Evolutionary conservation across 2,113 vertebrate genomes (phyloP), one percentile per base, ranked within the genome.

Genomic region (Panurus biarmicus): DNA sequence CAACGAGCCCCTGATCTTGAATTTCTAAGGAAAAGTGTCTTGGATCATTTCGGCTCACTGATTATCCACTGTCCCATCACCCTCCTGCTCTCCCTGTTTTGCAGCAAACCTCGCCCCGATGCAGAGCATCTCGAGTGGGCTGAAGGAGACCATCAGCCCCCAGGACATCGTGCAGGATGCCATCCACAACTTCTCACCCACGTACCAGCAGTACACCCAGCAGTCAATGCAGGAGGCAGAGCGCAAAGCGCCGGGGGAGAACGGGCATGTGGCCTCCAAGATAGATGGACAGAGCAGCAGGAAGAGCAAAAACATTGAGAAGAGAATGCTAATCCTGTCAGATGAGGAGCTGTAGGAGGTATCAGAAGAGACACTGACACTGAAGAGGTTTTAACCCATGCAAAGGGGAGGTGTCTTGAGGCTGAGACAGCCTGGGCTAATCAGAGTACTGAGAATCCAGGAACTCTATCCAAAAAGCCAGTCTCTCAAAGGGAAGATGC

Each of bases 121-220:
- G 98, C 99, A 99, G 96, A 99, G 99, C 97, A 99, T 99, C 97
- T 99, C 99, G 17, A 99, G 98, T 3, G 98, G 98, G 23, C 97
- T 99, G 95, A 99, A 99, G 97, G 99, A 99, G 96, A 99, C 98
- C 65, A 99, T 99, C 38, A 99, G 98, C 93, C 98, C 98, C 7
- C 98, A 98, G 56, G 99, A 99, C 90, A 99, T 99, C 7, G 99
- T 99, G 24, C 99, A 99, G 94, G 99, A 99, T 9, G 98, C 99
- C 15, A 99, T 99, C 92, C 99, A 99, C 97, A 99, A 99, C 97
- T 99, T 99, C 97, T 99, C 98, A 0, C 98, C 98, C 0, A 81
- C 98, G 0, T 99, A 99, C 97, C 98, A 99, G 96, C 98, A 99
- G 95, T 99, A 99, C 96, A 98, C 98, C 8, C 98, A 98, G 97